Conservation (phyloP, 2,888 invertebrate genomes). For the Azorinus chamasolen region DNA sequence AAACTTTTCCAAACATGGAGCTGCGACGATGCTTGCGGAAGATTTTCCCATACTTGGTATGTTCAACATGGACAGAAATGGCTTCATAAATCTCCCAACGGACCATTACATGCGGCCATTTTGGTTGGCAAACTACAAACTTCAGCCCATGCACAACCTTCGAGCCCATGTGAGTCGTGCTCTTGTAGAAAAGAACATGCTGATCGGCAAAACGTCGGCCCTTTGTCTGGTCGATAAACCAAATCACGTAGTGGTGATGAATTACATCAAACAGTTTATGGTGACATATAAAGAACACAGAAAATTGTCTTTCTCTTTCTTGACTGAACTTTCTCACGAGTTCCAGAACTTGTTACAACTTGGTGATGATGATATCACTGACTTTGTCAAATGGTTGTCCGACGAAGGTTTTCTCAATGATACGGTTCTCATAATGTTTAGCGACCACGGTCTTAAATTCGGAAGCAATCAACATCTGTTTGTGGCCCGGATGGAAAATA, state of each 20-base stretch:
- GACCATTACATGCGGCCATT: conserved; percentile 65
- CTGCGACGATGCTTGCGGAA: conserved; percentile 52
- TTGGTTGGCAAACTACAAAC: conserved; percentile 41
- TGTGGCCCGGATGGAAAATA: conserved; percentile 96
- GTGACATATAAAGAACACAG: conserved; percentile 90
- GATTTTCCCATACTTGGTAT: conserved; percentile 50
- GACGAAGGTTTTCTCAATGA: conserved; percentile 90
- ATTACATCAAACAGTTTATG: conserved; percentile 87
- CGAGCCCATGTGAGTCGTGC: conserved; percentile 19
- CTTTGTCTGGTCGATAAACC: conserved; percentile 89
- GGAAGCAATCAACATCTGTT: conserved; percentile 93
- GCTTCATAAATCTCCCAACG: conserved; percentile 45
- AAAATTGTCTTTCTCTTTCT: conserved; percentile 94
- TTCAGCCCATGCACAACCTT: conserved; percentile 28
- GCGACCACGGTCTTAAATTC: conserved; percentile 95
- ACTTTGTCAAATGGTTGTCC: conserved; percentile 88
- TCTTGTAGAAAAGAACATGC: conserved; percentile 44
- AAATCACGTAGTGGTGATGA: conserved; percentile 88
- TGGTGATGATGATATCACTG: conserved; percentile 91
- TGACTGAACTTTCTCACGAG: conserved; percentile 96
- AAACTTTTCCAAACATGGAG: conserved; percentile 36
- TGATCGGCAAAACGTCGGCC: conserved; percentile 29
- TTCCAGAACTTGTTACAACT: conserved; percentile 92
- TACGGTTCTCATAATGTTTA: conserved; percentile 94
- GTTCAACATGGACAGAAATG: conserved; percentile 41